Evolutionary conservation across 2,113 vertebrate species (phyloP), one percentile per base, ranked within the genome.

Genomic region (Miniopterus natalensis): DNA sequence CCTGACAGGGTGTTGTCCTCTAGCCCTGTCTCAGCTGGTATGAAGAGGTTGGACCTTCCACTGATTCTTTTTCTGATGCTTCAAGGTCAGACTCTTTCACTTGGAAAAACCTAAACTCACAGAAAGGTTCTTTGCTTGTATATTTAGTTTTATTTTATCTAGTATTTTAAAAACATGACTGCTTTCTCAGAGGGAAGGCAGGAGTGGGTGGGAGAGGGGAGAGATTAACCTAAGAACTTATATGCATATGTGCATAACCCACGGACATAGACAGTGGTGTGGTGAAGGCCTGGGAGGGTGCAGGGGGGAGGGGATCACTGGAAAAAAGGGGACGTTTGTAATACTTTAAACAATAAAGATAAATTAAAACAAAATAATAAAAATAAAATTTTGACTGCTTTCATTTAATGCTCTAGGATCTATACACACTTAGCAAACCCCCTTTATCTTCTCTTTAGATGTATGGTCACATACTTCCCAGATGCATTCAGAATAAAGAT

Each of bases 121-220:
- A 92, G 18, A 6, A 74, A 45, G 10, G 21, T 14, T 78, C 51
- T 31, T 96, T 94, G 8, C 49, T 88, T 96, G 6, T 94, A 85
- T 84, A 73, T 92, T 92, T 73, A 55, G 23, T 90, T 94, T 27
- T 40, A 47, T 79, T 90, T 86, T n/a, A 45, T 83, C 7, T 42
- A 65, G 29, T 68, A 65, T 80, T 81, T 95, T 8, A 63, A 79
- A 87, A 84, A 49, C 17, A 81, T 63, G 13, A 63, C 53, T 94
- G 20, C 53, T 83, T 95, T 92, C 15, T 36, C 36, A 36, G 36
- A 36, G 36, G 36, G 36, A 36, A 36, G 36, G 36, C 36, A 36
- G 36, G 36, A 36, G 36, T 36, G 36, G 36, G 36, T 36, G 36
- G 36, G 36, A 36, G 36, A 36, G 36, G 36, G 36, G 36, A 36